These are phyloP conservation scores for Aphyosemion australe DNA, from an alignment of 2,113 vertebrate genomes.

Conservation along the genomic window DNA sequence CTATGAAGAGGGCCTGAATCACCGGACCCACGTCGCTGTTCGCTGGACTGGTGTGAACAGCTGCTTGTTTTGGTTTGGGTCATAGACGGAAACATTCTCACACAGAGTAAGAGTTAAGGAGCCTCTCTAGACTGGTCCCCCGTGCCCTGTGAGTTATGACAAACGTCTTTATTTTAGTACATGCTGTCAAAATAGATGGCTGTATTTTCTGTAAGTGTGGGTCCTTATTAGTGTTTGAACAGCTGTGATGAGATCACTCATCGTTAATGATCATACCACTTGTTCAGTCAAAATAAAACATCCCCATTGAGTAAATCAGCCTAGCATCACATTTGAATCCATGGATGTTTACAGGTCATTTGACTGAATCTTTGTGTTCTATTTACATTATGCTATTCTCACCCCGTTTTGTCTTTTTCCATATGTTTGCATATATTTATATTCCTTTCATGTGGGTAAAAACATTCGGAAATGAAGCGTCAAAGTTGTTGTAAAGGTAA, in stretches of 20 bases:
- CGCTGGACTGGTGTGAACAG: constrained; percentile 58
- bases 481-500: no score
- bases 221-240: constrained; percentile 84
- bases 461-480: no score
- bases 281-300: no score
- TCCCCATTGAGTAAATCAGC: not conserved
- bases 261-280: constrained; percentile 66
- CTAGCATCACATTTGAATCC: not conserved
- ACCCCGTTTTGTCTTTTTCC: no score
- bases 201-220: constrained; percentile 82
- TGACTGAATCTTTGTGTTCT: no score
- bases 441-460: no score
- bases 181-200: constrained; percentile 79
- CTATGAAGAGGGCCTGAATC: constrained; percentile 60
- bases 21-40: constrained; percentile 48
- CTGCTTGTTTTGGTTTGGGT: constrained; percentile 66
- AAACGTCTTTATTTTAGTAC: constrained; percentile 83
- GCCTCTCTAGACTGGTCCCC: constrained; percentile 41
- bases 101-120: constrained; percentile 45
- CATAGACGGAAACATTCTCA: constrained; percentile 54
- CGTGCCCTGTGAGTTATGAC: constrained; percentile 77
- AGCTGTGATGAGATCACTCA: constrained; percentile 83
- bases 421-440: no score
- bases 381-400: no score
- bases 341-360: no score